phyloP scores from a whole-genome alignment of 2,797 vertebrate genomes.

The Acestrorhynchus altus region DNA sequence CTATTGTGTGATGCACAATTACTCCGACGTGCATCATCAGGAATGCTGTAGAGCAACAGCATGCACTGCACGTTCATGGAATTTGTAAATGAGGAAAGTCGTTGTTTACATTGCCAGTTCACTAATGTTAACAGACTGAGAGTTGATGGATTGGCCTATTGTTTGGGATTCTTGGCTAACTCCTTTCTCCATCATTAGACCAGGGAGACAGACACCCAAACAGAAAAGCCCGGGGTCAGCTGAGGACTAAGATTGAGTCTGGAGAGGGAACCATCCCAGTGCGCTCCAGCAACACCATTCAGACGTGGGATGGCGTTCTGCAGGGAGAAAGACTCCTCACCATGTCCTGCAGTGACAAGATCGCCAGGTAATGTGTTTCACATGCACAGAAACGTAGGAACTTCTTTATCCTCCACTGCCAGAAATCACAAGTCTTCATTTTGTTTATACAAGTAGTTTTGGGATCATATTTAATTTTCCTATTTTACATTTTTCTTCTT shows the following conservation, averaged over 20 bases:
- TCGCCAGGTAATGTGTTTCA: constrained; percentile 83
- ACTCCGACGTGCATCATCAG: constrained; percentile 59
- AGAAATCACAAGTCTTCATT: background rate
- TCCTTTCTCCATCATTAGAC: constrained; percentile 72
- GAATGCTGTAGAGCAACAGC: constrained; percentile 59
- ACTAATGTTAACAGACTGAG: background rate
- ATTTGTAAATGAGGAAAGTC: background rate
- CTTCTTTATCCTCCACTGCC: background rate
- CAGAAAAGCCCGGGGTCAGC: constrained; percentile 92
- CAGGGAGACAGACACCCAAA: constrained; percentile 96
- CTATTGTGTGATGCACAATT: constrained; percentile 65
- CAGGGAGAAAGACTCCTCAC: constrained; percentile 95
- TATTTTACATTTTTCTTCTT: too few relatives aligned
- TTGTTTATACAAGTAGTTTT: background rate
- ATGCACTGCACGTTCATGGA: background rate
- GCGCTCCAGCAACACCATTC: constrained; percentile 91
- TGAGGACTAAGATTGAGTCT: constrained; percentile 96
- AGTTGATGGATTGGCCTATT: background rate
- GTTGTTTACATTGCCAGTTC: background rate
- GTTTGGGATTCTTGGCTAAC: background rate
- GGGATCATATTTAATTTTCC: too few relatives aligned
- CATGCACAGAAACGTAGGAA: background rate
- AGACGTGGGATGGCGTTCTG: constrained; percentile 95
- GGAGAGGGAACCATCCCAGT: constrained; percentile 97
- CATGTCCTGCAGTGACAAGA: constrained; percentile 99